Conservation (phyloP, 2,113 vertebrate species). For the Arothron firmamentum region DNA sequence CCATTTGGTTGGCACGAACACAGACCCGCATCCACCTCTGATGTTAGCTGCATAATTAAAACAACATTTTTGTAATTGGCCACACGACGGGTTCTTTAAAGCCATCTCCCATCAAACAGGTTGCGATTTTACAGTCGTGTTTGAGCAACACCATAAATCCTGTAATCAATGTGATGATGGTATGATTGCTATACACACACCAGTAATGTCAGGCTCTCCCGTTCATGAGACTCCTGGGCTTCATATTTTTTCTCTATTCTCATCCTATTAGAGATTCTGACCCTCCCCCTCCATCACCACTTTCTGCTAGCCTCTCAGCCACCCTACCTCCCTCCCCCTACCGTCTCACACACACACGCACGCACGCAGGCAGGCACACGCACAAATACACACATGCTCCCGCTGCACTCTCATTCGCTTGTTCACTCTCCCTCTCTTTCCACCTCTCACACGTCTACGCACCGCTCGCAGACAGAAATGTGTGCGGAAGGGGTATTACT, state of each 20-base stretch:
- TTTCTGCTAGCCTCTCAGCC: slow-evolving; percentile 61
- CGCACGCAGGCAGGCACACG: slow-evolving; percentile 36
- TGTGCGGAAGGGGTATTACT: slow-evolving; percentile 31
- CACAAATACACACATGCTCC: slow-evolving; percentile 44
- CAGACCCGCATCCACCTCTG: slow-evolving; percentile 14
- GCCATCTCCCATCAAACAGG: slow-evolving; percentile 47
- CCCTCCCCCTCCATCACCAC: slow-evolving; percentile 70
- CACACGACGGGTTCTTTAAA: slow-evolving; percentile 37
- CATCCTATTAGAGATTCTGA: slow-evolving; percentile 74
- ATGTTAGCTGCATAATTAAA: slow-evolving; percentile 42
- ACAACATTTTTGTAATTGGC: slow-evolving; percentile 32
- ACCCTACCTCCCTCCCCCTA: slow-evolving; percentile 41
- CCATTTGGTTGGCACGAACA: neutral
- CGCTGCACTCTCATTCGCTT: slow-evolving; percentile 51
- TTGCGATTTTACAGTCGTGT: slow-evolving; percentile 48
- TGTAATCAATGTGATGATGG: slow-evolving; percentile 61
- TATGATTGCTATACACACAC: slow-evolving; percentile 63
- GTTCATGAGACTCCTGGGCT: slow-evolving; percentile 68
- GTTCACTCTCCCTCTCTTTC: slow-evolving; percentile 45
- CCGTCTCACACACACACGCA: slow-evolving; percentile 5
- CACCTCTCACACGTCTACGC: slow-evolving; percentile 54
- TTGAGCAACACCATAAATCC: slow-evolving; percentile 52
- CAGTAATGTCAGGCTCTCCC: slow-evolving; percentile 63
- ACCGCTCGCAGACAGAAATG: slow-evolving; percentile 57
- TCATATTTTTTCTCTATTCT: slow-evolving; percentile 71